These are phyloP conservation scores for Glossophaga mutica DNA, from an alignment of 2,797 vertebrate genomes.

Conservation along the genomic window DNA sequence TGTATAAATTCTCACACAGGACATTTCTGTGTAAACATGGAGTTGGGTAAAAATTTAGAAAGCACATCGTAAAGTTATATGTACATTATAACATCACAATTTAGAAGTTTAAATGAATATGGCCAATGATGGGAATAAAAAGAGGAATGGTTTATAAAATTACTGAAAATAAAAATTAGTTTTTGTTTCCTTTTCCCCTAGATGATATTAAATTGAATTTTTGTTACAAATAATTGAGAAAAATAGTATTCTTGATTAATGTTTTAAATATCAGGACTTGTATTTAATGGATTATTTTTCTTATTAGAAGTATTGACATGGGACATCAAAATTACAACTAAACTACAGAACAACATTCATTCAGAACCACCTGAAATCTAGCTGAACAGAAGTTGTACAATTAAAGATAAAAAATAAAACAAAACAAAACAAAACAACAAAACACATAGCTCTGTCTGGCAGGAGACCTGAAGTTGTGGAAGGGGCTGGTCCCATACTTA, in stretches of 20 bases:
- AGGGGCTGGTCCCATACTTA: not conserved
- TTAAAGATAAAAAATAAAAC: not conserved
- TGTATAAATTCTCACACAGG: not conserved
- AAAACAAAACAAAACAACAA: too few relatives aligned
- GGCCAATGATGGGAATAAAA: not conserved
- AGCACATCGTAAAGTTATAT: not conserved
- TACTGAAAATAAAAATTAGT: not conserved
- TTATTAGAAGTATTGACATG: not conserved
- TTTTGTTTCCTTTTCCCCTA: not conserved
- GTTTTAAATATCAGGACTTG: not conserved
- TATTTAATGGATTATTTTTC: not conserved
- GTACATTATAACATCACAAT: not conserved
- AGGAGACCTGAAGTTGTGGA: not conserved
- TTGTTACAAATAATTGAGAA: not conserved
- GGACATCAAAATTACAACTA: not conserved
- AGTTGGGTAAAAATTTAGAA: not conserved
- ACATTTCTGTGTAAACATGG: not conserved
- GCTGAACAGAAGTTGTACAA: not conserved
- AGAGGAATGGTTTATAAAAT: not conserved
- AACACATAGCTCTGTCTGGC: not conserved
- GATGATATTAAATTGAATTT: not conserved
- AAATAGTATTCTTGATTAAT: not conserved
- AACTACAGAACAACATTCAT: not conserved
- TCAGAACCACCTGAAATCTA: not conserved
- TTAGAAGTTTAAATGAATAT: not conserved